These are phyloP conservation scores for Enteromius viviparus DNA, from an alignment of 2,797 vertebrate genomes.

Conservation along the genomic window DNA sequence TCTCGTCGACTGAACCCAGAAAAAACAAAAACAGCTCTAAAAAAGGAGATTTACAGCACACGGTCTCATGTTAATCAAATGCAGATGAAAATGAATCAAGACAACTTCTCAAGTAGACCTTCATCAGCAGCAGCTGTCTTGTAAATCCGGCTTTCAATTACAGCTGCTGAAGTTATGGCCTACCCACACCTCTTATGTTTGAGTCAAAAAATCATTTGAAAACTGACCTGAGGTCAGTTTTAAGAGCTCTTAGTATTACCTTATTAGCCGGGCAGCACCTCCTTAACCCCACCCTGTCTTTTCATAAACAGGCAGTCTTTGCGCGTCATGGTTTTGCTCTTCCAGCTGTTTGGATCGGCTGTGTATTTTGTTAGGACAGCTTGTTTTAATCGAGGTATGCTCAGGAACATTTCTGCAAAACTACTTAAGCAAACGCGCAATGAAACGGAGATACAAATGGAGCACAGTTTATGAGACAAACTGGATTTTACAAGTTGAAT, in stretches of 20 bases:
- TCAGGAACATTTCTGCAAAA: constrained; percentile 51
- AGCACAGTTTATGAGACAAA: constrained; percentile 43
- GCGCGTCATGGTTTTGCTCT: constrained; percentile 33
- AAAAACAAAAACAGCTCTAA: constrained; percentile 27
- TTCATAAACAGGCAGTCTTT: constrained; percentile 31
- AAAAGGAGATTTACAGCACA: constrained; percentile 16
- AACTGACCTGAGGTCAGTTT: constrained; percentile 29
- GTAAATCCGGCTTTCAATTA: constrained; percentile 31
- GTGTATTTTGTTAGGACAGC: constrained; percentile 57
- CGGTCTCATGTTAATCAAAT: constrained; percentile 43
- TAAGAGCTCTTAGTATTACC: constrained; percentile 33
- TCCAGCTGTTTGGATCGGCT: constrained; percentile 50
- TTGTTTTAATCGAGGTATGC: constrained; percentile 56
- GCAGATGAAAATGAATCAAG: constrained; percentile 50
- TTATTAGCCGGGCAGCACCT: constrained; percentile 30
- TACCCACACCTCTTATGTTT: constrained; percentile 14
- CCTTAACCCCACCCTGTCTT: constrained; percentile 20
- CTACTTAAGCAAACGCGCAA: constrained; percentile 23
- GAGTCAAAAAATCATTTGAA: constrained; percentile 5
- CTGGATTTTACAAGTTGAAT: constrained; percentile 35
- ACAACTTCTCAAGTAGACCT: constrained; percentile 35
- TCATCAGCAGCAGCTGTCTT: constrained; percentile 37
- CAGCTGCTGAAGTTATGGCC: constrained; percentile 29
- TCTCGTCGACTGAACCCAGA: not conserved
- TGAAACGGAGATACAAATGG: constrained; percentile 39